Conservation (phyloP, 2,113 vertebrate species). For the Tauraco erythrolophus region DNA sequence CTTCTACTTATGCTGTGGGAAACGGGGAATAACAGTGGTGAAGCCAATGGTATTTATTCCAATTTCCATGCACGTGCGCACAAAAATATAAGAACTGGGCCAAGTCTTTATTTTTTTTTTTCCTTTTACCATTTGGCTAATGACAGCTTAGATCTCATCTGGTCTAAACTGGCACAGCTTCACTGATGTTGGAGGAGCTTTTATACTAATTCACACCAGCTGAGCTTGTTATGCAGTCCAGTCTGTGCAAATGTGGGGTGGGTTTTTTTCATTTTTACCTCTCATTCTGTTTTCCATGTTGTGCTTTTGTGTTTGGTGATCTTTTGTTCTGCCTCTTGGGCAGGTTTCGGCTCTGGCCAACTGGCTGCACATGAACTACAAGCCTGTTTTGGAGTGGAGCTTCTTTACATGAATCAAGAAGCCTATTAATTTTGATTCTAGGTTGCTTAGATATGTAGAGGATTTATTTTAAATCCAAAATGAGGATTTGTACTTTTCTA, state of each 20-base stretch:
- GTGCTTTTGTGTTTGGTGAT: neutral
- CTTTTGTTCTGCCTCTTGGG: neutral
- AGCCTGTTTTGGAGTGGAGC: neutral
- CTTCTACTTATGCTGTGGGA: neutral
- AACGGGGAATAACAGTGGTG: neutral
- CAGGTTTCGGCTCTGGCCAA: neutral
- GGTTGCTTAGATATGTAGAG: neutral
- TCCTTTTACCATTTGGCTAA: neutral
- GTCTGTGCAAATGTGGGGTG: neutral
- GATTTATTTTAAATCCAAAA: neutral
- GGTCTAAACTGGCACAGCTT: slow-evolving; percentile 40
- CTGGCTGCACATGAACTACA: neutral
- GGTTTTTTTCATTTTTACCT: slow-evolving; percentile 1
- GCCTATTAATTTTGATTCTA: neutral
- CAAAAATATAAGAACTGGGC: neutral
- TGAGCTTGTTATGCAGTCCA: slow-evolving; percentile 19
- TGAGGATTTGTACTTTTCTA: neutral
- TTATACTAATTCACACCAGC: slow-evolving; percentile 53
- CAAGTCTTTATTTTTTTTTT: neutral
- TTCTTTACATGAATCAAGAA: neutral
- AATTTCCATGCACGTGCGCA: neutral
- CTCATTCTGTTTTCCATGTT: slow-evolving; percentile 57
- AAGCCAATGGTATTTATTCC: neutral
- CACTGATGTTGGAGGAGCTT: slow-evolving; percentile 20
- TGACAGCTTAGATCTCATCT: slow-evolving; percentile 34